A percentile compares a stretch with the other conserved stretches of the same genome.
phyloP scores from a whole-genome alignment of 2,113 vertebrate species.

The Coracopsis vasa region DNA sequence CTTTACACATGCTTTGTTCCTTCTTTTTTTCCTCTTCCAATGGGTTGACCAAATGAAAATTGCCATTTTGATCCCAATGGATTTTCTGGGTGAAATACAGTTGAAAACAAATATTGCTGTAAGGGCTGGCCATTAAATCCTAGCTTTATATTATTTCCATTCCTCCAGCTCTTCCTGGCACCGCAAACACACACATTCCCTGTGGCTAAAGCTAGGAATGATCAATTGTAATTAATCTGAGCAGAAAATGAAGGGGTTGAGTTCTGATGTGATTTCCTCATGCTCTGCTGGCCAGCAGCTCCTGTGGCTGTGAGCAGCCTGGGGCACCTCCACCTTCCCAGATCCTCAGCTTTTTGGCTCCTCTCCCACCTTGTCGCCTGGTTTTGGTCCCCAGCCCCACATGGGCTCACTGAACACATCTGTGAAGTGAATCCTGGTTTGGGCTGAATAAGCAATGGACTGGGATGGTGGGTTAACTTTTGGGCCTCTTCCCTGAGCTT shows the following conservation, averaged over 20 bases:
- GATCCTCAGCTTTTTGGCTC: background rate
- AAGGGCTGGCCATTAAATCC: background rate
- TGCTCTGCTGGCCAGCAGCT: constrained; percentile 29
- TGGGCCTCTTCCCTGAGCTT: background rate
- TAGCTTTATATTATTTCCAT: constrained; percentile 12
- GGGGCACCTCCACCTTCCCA: background rate
- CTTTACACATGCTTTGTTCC: background rate
- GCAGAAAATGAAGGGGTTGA: constrained; percentile 8
- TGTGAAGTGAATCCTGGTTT: background rate
- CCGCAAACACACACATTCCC: background rate
- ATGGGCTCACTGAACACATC: accelerated
- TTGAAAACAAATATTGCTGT: background rate
- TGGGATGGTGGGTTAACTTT: background rate
- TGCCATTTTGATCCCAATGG: background rate
- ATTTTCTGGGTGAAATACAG: constrained; percentile 21
- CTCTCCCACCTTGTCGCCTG: background rate
- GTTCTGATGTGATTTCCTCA: background rate
- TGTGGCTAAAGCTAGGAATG: background rate
- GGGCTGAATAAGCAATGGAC: background rate
- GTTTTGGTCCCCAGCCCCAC: background rate
- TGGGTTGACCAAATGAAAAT: background rate
- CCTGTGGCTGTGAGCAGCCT: background rate
- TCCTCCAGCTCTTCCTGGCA: constrained; percentile 1
- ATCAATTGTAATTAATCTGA: constrained; percentile 22
- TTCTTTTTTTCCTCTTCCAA: background rate